Evolutionary conservation across 2,888 invertebrate genomes (phyloP).

Genomic region (Zhuqinia jingwanae): DNA sequence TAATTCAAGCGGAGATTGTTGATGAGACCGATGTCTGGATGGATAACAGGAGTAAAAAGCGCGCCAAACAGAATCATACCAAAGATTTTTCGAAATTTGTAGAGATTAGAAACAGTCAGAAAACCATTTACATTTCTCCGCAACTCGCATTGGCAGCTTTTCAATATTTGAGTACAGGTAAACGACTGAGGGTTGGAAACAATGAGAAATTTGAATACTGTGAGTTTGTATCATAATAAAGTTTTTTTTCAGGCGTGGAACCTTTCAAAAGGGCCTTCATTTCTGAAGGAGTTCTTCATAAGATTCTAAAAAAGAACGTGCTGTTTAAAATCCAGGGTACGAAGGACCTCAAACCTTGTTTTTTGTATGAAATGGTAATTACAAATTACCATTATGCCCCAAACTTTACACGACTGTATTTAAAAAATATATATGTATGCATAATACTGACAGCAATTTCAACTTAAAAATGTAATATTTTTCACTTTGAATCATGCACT

Average conservation of each 20-base stretch:
- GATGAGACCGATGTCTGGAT: conserved; percentile 95
- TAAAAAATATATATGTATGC: no score
- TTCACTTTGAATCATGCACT: no score
- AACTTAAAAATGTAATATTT: neutral
- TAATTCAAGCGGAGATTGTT: conserved; percentile 98
- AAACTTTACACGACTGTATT: no score
- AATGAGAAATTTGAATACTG: neutral
- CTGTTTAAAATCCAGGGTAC: conserved; percentile 90
- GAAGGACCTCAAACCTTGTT: conserved; percentile 81
- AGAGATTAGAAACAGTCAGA: conserved; percentile 89
- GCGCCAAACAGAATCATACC: conserved; percentile 80
- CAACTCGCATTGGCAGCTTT: conserved; percentile 96
- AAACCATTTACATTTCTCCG: conserved; percentile 90
- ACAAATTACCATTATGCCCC: no score
- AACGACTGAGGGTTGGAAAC: conserved; percentile 80
- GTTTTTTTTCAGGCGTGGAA: conserved; percentile 87
- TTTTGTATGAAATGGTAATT: conserved; percentile 56
- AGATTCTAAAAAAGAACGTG: conserved; percentile 94
- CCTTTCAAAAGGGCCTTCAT: conserved; percentile 92
- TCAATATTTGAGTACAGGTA: conserved; percentile 96
- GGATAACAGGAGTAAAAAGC: conserved; percentile 75
- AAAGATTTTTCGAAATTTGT: conserved; percentile 93
- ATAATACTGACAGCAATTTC: no score
- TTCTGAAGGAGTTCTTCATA: conserved; percentile 93
- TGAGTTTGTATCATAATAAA: conserved; percentile 44